Evolutionary conservation across 2,888 invertebrate genomes (phyloP), one percentile per base, ranked within the genome.

Genomic region (Poecilus cupreus): DNA sequence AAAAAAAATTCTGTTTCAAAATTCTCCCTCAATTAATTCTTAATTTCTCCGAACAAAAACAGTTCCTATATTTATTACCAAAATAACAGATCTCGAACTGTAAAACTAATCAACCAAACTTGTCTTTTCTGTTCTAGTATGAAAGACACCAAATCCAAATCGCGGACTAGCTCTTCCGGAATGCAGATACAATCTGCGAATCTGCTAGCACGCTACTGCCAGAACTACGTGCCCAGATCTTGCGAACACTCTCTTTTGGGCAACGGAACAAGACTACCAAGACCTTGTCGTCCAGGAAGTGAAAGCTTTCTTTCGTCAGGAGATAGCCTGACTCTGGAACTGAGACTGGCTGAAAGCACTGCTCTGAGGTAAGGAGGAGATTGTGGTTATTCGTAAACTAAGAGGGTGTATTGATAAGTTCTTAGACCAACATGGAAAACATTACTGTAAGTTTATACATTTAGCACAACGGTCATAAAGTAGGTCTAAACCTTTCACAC

Each of bases 281-380:
- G 96, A 82, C 96, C 96, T 0, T 96, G 96, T 86, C 92, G 96
- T 86, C 92, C 94, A 0, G 91, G 95, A 26, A 93, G 94, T 5
- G 96, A 96, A 87, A 96, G 96, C 88, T 96, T 95, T 87, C 91
- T 96, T 11, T 96, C 96, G 2, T 93, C 94, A 83, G 95, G 94
- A 81, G 96, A 94, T 88, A 94, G 94, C 75, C 91, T 96, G 85
- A 96, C 96, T 16, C 90, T 96, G 84, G 96, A 96, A 88, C 90
- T 96, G 85, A 93, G 93, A 86, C 91, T 95, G 86, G 93, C 94
- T 11, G 96, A 97, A 88, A 95, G 96, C 49, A 96, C 97, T 0
- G 96, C 96, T 49, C 91, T 97, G 82, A 95, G 95, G 96, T 94
- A 89, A 91, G 91, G 2, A 54, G 0, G 1, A 22, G 13, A 18